Evolutionary conservation across 2,888 invertebrate species (phyloP), one percentile per base, ranked within the genome.

Genomic region (Hypena proboscidalis): DNA sequence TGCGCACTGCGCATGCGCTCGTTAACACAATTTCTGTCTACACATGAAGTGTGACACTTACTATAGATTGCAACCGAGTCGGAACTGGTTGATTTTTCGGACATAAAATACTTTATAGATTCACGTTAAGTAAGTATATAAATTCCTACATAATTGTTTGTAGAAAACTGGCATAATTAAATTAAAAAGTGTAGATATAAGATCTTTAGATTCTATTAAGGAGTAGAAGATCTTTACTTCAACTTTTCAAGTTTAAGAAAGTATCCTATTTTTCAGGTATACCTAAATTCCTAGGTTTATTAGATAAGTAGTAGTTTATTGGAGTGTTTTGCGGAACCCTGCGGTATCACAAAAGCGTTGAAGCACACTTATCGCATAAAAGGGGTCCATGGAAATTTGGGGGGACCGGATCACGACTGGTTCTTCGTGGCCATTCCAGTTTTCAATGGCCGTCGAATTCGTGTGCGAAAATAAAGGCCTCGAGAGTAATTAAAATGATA

Each of bases 11-110:
- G 46, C 57, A 51, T 33, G 49, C 45, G 30, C 38, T 57, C 50
- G 47, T 51, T 50, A 44, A 47, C 62, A 65, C 65, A 55, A 61
- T 63, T 67, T 64, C 59, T 59, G 55, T 50, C 43, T 33, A 49
- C 39, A 50, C 42, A 15, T 29, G 36, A 39, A 57, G 54, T 66
- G 43, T 45, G 49, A 51, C 17, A 53, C 43, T 37, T 25, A 11
- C 13, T 25, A 20, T 30, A 8, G 8, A 29, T 13, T 35, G 30
- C 17, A 21, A 11, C 17, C 14, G 26, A 21, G 8, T 21, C 21
- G 21, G 1, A 21, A 7, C 8, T 6, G 21, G 8, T 21, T 21
- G 7, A 21, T 3, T 21, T 21, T 21, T 21, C 21, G 3, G 8
- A n/a, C 21, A n/a, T n/a, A n/a, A n/a, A n/a, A n/a, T n/a, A n/a